Base-by-base conservation (phyloP, 1,140 invertebrate species). In the Laodelphax striatellus region DNA sequence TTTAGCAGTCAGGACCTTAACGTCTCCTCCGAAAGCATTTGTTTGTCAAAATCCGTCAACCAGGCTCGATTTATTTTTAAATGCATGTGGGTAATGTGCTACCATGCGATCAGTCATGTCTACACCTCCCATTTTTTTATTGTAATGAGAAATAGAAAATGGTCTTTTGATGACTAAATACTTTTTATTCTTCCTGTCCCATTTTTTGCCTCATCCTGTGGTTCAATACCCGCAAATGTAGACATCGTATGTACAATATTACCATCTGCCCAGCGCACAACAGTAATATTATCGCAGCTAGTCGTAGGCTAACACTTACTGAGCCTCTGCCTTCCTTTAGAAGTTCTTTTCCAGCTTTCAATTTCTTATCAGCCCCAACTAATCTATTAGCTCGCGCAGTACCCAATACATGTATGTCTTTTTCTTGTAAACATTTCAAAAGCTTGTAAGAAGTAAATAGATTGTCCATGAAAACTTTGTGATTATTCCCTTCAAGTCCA, bases 121-220 rank as follows among this genome's bases (percentile, higher is more conserved):
- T 6, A 71, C 67, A 21, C 69, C 70, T 54, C 68, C 70, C 69
- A 72, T 71, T 41, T 60, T 61, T 57, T 63, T 63, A 61, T 71
- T 72, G 55, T 72, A 72, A 42, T 60, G 54, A 52, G 43, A 56
- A 13, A 70, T 60, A 34, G 62, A 53, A 62, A 57, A 54, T 56
- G 67, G 70, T 52, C 66, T 58, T 22, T 42, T n/a, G 8, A 71
- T 61, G 22, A 59, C 44, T 24, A 67, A 59, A 41, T 60, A 38
- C 52, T 63, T 62, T 53, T 69, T 67, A 34, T 52, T 52, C 38
- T 62, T 63, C 55, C 56, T 61, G 41, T 62, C 54, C 34, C 43
- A 68, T 53, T 63, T 50, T 52, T 60, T 53, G 13, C 55, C 58
- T 28, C 31, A 43, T 16, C 52, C 55, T 14, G 38, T 22, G 69